Percentiles rank a stretch among this genome's conserved stretches.
Conservation (phyloP, 2,888 invertebrate genomes). For the Geophilus truncorum region DNA sequence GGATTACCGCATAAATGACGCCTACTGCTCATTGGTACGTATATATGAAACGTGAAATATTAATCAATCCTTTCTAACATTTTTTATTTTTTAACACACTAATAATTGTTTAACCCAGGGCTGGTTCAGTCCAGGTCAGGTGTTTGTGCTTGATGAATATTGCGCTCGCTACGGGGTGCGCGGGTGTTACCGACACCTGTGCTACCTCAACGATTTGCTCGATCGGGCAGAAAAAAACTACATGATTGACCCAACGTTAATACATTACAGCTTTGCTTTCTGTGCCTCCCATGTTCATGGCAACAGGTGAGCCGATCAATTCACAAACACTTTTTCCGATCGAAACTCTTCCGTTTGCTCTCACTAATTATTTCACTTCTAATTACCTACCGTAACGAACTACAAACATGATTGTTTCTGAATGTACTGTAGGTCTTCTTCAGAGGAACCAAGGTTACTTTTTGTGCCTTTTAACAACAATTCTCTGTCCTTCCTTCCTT, state of each 20-base stretch:
- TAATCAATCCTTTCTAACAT: too few relatives aligned
- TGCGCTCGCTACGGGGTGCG: constrained; percentile 96
- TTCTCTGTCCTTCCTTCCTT: not conserved
- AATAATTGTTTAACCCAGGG: constrained; percentile 62
- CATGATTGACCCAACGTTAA: constrained; percentile 96
- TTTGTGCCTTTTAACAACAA: not conserved
- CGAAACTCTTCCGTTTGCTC: not conserved
- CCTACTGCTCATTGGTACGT: constrained; percentile 90
- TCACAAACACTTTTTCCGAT: not conserved
- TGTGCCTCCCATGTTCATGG: constrained; percentile 99
- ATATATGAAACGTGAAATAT: not conserved
- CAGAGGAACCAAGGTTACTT: too few relatives aligned
- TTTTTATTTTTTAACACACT: not conserved
- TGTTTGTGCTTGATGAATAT: constrained; percentile 96
- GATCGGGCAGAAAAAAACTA: constrained; percentile 89
- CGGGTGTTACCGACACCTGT: constrained; percentile 93
- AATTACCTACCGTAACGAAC: not conserved
- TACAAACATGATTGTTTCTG: too few relatives aligned
- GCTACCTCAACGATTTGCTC: constrained; percentile 89
- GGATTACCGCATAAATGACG: constrained; percentile 93
- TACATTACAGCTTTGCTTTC: constrained; percentile 99
- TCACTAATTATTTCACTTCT: not conserved
- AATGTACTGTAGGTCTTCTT: too few relatives aligned
- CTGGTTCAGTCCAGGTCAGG: constrained; percentile 99
- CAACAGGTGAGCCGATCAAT: constrained; percentile 66